A percentile compares a stretch with the other conserved stretches of the same genome.
phyloP scores from a whole-genome alignment of 2,797 vertebrate genomes.

The Pantherophis alleghaniensis region DNA sequence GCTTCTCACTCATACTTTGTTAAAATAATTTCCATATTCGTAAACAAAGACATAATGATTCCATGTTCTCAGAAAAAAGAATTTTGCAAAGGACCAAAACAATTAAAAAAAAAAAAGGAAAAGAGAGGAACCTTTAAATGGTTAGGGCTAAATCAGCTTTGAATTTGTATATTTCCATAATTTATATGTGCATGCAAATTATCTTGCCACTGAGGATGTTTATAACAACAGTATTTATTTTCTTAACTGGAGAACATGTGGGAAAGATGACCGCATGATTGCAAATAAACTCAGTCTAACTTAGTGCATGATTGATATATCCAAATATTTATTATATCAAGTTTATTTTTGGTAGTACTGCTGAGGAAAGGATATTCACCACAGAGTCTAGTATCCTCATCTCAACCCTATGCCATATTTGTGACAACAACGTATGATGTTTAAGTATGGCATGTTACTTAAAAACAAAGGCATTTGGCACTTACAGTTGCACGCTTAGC shows the following conservation, averaged over 20 bases:
- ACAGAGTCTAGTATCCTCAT: conserved; percentile 20
- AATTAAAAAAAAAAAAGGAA: neutral
- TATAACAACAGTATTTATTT: conserved; percentile 3
- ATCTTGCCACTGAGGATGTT: neutral
- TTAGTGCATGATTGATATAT: neutral
- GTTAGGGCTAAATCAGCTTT: neutral
- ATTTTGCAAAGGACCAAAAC: neutral
- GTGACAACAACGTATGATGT: conserved; percentile 8
- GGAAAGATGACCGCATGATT: neutral
- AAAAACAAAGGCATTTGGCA: conserved; percentile 18
- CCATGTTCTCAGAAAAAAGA: neutral
- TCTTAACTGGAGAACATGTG: neutral
- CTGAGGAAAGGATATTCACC: conserved; percentile 1
- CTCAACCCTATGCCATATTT: neutral
- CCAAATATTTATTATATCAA: conserved; percentile 10
- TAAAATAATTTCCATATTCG: neutral
- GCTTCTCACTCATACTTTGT: neutral
- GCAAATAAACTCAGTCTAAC: neutral
- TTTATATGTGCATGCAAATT: conserved; percentile 3
- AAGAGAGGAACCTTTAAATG: neutral
- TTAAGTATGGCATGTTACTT: conserved; percentile 2
- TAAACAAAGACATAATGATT: neutral
- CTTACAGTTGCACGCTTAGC: neutral
- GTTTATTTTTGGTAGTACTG: conserved; percentile 10
- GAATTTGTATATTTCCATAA: neutral